Evolutionary conservation across 2,797 vertebrate species (phyloP).

Genomic region (Chelmon rostratus): DNA sequence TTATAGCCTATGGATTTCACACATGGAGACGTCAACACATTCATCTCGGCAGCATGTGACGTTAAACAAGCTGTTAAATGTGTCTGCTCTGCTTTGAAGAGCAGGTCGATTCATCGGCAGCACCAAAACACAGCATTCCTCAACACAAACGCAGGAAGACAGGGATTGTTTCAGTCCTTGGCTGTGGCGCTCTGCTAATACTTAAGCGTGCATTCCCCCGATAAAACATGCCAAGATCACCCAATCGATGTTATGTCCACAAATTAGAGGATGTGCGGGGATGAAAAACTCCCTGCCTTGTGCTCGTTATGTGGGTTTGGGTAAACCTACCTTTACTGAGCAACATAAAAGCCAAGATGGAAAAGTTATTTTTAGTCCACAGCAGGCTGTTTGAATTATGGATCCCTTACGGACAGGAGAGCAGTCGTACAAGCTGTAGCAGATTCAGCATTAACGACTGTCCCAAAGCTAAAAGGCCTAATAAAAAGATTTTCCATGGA

Average conservation of each 20-base stretch:
- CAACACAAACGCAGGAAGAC: constrained; percentile 81
- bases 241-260: constrained; percentile 25
- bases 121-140: constrained; percentile 77
- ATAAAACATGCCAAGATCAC: constrained; percentile 23
- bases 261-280: constrained; percentile 3
- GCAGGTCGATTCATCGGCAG: constrained; percentile 46
- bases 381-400: constrained; percentile 59
- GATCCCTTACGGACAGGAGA: constrained; percentile 53
- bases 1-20: not conserved
- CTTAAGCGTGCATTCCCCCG: constrained; percentile 4
- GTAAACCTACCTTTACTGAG: constrained; percentile 38
- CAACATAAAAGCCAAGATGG: constrained; percentile 40
- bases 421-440: constrained; percentile 37
- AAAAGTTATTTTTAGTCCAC: constrained; percentile 62
- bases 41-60: constrained; percentile 1
- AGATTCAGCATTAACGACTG: constrained; percentile 56
- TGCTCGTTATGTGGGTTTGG: constrained; percentile 15
- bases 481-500: constrained; percentile 74
- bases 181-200: constrained; percentile 36
- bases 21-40: constrained; percentile 25
- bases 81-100: constrained; percentile 33
- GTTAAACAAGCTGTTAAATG: constrained; percentile 38
- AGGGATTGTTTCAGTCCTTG: constrained; percentile 58
- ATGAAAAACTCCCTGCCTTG: not conserved
- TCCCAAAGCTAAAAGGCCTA: constrained; percentile 43